phyloP scores from a whole-genome alignment of 2,888 invertebrate species.

The Cremastinae sp. region DNA sequence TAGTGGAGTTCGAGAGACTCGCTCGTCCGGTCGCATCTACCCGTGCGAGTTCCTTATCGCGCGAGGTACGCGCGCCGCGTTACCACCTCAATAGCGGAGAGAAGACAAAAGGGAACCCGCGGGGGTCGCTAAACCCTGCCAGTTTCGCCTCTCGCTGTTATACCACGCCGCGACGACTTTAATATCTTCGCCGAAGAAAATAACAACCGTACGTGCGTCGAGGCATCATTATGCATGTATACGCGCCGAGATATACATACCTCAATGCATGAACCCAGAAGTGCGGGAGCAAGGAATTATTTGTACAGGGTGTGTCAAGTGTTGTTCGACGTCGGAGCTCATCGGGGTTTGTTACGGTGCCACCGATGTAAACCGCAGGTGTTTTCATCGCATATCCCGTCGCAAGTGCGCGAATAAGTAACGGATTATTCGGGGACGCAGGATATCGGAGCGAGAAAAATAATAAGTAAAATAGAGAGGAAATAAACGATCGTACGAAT shows the following conservation, averaged over 20 bases:
- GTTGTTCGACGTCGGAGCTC: constrained; percentile 25
- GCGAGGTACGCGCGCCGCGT: constrained; percentile 32
- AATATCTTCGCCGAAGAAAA: constrained; percentile 15
- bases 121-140: constrained; percentile 11
- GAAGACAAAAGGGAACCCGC: background rate
- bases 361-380: constrained; percentile 35
- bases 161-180: background rate
- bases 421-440: constrained; percentile 34
- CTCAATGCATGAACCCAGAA: constrained; percentile 20
- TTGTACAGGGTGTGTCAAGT: constrained; percentile 35
- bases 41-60: background rate
- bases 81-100: constrained; percentile 8
- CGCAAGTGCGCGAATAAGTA: constrained; percentile 47
- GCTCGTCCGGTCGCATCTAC: constrained; percentile 4
- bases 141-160: background rate
- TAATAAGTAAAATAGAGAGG: too few species aligned
- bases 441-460: background rate
- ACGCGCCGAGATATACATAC: background rate
- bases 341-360: constrained; percentile 11
- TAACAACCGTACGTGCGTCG: constrained; percentile 1
- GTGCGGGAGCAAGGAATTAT: constrained; percentile 50
- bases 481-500: background rate
- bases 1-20: constrained; percentile 55
- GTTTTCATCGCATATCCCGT: constrained; percentile 37
- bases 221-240: constrained; percentile 18